Conservation (phyloP, 2,888 invertebrate genomes). For the Schizotus pectinicornis region DNA sequence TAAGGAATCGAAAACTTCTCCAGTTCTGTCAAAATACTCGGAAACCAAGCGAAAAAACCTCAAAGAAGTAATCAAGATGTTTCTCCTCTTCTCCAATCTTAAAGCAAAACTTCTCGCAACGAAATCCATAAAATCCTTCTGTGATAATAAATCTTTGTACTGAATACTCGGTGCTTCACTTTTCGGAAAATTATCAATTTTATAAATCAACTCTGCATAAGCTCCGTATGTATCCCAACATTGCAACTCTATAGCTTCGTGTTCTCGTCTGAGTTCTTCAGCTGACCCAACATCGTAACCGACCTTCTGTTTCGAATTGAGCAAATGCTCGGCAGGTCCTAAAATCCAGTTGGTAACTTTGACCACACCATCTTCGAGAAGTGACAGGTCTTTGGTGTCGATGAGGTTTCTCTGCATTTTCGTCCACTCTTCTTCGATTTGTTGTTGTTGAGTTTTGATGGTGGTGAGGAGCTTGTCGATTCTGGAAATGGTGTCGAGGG, state of each 20-base stretch:
- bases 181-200: constrained; percentile 67
- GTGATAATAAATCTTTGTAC: constrained; percentile 71
- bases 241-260: constrained; percentile 76
- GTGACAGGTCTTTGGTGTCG: constrained; percentile 66
- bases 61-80: constrained; percentile 75
- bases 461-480: constrained; percentile 65
- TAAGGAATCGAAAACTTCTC: constrained; percentile 70
- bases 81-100: constrained; percentile 74
- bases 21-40: constrained; percentile 73
- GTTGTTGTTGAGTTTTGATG: constrained; percentile 66
- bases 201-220: constrained; percentile 78
- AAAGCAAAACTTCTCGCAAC: constrained; percentile 79
- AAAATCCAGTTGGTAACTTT: constrained; percentile 80
- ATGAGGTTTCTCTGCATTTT: constrained; percentile 66
- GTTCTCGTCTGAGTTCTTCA: constrained; percentile 73
- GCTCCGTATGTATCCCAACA: constrained; percentile 81
- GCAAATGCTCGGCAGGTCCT: constrained; percentile 75
- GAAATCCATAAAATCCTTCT: constrained; percentile 83
- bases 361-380: constrained; percentile 69
- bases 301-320: constrained; percentile 73
- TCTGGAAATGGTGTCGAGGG: constrained; percentile 65
- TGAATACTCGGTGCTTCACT: constrained; percentile 54
- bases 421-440: constrained; percentile 67
- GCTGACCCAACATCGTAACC: constrained; percentile 76
- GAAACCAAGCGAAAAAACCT: constrained; percentile 77